A percentile compares a stretch with the other conserved stretches of the same genome.
Evolutionary conservation across 2,888 invertebrate species (phyloP).

Genomic region (Caenorhabditis doughertyi): DNA sequence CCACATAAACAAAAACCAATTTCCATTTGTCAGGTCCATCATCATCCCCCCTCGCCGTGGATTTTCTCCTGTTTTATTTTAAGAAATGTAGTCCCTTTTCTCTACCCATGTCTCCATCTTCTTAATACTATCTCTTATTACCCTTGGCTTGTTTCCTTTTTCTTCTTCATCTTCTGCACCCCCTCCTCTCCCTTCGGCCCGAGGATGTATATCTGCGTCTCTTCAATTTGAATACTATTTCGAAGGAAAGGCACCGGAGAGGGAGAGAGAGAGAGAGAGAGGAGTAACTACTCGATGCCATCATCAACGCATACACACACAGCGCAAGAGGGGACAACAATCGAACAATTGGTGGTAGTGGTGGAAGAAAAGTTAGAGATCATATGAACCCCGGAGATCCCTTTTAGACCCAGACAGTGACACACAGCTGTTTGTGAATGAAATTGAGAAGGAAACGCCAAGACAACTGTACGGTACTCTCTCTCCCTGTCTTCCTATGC

Average conservation of each 20-base stretch:
- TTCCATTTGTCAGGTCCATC: not conserved
- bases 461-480: constrained; percentile 14
- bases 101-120: not conserved
- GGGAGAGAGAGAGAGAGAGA: not conserved
- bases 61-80: constrained; percentile 15
- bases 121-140: not conserved
- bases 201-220: constrained; percentile 12
- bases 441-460: constrained; percentile 29
- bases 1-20: too few relatives aligned
- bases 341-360: constrained; percentile 54
- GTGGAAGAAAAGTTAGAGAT: constrained; percentile 15
- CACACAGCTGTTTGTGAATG: constrained; percentile 55
- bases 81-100: constrained; percentile 12
- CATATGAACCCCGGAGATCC: not conserved
- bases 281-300: constrained; percentile 57
- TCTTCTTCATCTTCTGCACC: constrained; percentile 10
- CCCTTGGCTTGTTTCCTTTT: constrained; percentile 17
- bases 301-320: constrained; percentile 57
- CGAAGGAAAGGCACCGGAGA: not conserved
- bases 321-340: constrained; percentile 50
- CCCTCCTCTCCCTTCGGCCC: not conserved
- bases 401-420: not conserved
- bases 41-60: not conserved
- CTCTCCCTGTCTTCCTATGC: not conserved
- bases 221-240: not conserved